Evolutionary conservation across 2,888 invertebrate species (phyloP).

Genomic region (Pyrgus malvae): DNA sequence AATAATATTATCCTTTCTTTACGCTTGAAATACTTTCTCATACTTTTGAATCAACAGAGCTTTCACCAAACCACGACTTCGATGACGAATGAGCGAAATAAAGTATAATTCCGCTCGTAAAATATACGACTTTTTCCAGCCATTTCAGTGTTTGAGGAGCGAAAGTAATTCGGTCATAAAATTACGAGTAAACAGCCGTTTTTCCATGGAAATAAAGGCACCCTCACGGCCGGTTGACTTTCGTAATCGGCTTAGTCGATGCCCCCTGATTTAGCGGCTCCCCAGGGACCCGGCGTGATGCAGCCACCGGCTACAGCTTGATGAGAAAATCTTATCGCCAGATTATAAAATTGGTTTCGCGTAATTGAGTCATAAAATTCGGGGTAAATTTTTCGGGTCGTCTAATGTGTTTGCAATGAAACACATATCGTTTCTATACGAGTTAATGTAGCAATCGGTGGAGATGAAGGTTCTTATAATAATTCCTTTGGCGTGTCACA

Average conservation of each 20-base stretch:
- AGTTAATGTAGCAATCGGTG: neutral
- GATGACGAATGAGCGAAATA: conserved; percentile 66
- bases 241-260: conserved; percentile 76
- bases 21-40: conserved; percentile 16
- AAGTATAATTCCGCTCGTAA: conserved; percentile 68
- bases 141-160: conserved; percentile 73
- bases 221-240: conserved; percentile 68
- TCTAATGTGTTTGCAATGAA: conserved; percentile 9
- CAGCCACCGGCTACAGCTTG: conserved; percentile 69
- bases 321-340: conserved; percentile 76
- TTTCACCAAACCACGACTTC: conserved; percentile 34
- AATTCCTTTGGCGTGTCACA: conserved; percentile 40
- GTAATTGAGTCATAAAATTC: conserved; percentile 73
- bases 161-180: conserved; percentile 78
- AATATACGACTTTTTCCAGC: conserved; percentile 70
- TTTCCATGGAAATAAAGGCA: conserved; percentile 74
- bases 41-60: conserved; percentile 27
- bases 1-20: conserved; percentile 6
- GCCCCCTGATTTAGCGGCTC: conserved; percentile 58
- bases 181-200: conserved; percentile 79
- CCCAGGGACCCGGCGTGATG: conserved; percentile 59
- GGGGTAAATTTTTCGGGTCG: conserved; percentile 39
- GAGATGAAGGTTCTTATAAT: conserved; percentile 13
- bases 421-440: neutral
- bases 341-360: conserved; percentile 76